Percentiles rank a stretch among this genome's conserved stretches.
Evolutionary conservation across 2,888 invertebrate species (phyloP).

Genomic region (Branchipolynoe longqiensis): DNA sequence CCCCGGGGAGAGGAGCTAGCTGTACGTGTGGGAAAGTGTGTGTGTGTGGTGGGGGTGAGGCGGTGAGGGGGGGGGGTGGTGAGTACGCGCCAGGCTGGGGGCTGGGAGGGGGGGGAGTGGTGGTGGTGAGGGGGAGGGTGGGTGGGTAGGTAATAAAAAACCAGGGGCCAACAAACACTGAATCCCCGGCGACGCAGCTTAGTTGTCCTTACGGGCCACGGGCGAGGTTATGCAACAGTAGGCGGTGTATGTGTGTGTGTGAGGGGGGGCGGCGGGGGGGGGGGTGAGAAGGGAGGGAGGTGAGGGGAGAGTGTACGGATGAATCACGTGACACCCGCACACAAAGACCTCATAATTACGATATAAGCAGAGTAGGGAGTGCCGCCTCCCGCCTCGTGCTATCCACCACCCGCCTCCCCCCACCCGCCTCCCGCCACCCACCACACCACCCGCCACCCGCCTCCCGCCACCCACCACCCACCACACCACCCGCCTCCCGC

Average conservation of each 20-base stretch:
- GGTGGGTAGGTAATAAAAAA: not conserved
- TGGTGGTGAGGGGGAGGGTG: too few relatives aligned
- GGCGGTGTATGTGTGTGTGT: too few relatives aligned
- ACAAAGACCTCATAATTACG: conserved; percentile 31
- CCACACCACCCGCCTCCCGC: not conserved
- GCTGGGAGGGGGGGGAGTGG: too few relatives aligned
- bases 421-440: not conserved
- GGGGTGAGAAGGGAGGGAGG: too few relatives aligned
- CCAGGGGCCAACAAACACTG: conserved; percentile 22
- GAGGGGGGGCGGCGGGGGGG: too few relatives aligned
- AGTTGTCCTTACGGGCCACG: not conserved
- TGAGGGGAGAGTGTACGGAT: not conserved
- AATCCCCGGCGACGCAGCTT: conserved; percentile 26
- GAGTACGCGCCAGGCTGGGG: too few relatives aligned
- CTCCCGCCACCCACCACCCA: not conserved
- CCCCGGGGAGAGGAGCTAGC: too few relatives aligned
- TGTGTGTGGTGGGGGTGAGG: too few relatives aligned
- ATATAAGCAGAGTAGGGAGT: conserved; percentile 20
- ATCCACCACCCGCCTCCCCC: too few relatives aligned
- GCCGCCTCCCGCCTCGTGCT: not conserved
- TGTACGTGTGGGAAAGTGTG: too few relatives aligned
- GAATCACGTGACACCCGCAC: not conserved
- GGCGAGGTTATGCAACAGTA: conserved; percentile 25
- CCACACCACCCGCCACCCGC: too few relatives aligned
- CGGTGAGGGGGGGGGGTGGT: too few relatives aligned